Percentiles rank a stretch among this genome's conserved stretches.
Conservation (phyloP, 2,797 vertebrate genomes). For the Rhodeus uyekii region DNA sequence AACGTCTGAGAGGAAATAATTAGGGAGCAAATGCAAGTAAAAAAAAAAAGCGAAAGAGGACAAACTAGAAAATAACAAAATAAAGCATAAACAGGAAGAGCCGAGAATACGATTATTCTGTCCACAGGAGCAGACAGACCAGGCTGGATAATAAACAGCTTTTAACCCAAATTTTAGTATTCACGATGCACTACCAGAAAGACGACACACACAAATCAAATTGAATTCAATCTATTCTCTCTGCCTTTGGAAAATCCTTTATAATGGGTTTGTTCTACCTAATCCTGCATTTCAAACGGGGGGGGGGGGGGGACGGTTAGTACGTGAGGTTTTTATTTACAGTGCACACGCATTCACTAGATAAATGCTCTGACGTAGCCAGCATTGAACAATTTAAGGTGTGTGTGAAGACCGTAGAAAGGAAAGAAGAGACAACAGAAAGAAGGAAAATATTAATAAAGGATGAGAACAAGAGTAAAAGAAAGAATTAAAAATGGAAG, state of each 20-base stretch:
- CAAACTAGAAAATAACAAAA: background rate
- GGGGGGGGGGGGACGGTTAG: background rate
- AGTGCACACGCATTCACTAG: slow-evolving; percentile 5
- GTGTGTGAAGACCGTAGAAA: background rate
- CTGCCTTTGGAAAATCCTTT: slow-evolving; percentile 32
- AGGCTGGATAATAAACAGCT: slow-evolving; percentile 23
- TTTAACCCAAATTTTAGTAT: slow-evolving; percentile 41
- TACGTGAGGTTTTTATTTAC: background rate
- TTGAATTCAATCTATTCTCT: slow-evolving; percentile 29
- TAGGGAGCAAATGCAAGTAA: background rate
- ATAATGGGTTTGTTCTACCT: slow-evolving; percentile 38
- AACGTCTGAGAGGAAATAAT: slow-evolving; percentile 17
- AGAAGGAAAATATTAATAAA: background rate
- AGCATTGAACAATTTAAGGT: background rate
- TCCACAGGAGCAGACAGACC: slow-evolving; percentile 14
- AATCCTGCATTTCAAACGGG: slow-evolving; percentile 31
- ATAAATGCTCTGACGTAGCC: background rate
- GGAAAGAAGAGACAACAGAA: background rate
- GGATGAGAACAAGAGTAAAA: no score
- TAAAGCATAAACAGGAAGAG: background rate
- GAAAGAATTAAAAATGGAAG: background rate
- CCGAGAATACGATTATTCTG: slow-evolving; percentile 1
- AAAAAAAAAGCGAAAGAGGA: background rate
- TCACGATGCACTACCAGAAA: slow-evolving; percentile 20
- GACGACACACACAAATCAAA: slow-evolving; percentile 28